Conservation (phyloP, 1,140 invertebrate genomes). For the Phortica variegata region DNA sequence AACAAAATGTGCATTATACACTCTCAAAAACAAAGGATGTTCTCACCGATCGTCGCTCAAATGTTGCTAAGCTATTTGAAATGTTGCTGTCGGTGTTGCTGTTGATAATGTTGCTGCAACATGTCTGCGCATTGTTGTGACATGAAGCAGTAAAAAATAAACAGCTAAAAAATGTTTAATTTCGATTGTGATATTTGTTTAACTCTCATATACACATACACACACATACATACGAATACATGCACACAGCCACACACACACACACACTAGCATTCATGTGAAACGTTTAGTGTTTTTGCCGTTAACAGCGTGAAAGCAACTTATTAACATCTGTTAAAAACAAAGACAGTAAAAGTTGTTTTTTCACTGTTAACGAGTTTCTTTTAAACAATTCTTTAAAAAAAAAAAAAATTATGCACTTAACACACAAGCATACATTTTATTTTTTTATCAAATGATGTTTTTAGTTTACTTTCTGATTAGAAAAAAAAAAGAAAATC, state of each 20-base stretch:
- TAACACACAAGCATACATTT: constrained; percentile 7
- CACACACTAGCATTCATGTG: constrained; percentile 10
- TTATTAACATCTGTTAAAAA: too few species aligned
- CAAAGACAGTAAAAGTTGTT: too few species aligned
- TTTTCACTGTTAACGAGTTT: too few species aligned
- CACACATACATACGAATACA: constrained; percentile 14
- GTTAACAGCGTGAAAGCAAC: too few species aligned
- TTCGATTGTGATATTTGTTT: constrained; percentile 54
- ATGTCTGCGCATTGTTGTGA: constrained; percentile 26
- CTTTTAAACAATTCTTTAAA: too few species aligned
- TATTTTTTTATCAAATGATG: constrained; percentile 4
- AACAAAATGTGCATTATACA: too few species aligned
- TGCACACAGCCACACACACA: constrained; percentile 13
- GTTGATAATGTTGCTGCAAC: constrained; percentile 7
- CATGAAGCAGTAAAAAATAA: too few species aligned
- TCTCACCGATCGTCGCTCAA: too few species aligned
- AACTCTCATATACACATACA: constrained; percentile 35
- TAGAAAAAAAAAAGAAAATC: constrained; percentile 2
- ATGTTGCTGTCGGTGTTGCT: constrained; percentile 17
- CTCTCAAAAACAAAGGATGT: too few species aligned
- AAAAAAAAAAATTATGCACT: not conserved
- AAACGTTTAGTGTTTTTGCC: too few species aligned
- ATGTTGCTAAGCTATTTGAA: too few species aligned
- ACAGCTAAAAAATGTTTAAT: constrained; percentile 52
- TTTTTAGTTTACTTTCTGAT: constrained; percentile 19